Conservation (phyloP, 30 jellyfish, hydroid and myxozoan genomes). For the Turritopsis dohrnii region DNA sequence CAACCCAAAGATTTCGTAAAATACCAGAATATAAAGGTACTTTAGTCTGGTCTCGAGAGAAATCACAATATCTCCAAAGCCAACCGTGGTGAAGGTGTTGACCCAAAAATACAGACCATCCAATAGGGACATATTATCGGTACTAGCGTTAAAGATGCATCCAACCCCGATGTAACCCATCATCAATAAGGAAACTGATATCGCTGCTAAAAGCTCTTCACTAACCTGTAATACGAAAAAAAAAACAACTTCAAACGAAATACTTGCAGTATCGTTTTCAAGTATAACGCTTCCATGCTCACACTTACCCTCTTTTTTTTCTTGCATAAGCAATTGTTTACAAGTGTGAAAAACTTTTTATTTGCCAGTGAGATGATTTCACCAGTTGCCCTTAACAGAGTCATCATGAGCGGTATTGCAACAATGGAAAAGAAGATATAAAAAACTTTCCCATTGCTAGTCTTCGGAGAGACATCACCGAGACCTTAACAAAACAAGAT, state of each 20-base stretch:
- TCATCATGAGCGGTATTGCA: constrained; percentile 43
- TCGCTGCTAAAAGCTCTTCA: constrained; percentile 20
- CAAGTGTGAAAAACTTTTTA: neutral
- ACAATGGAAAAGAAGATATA: constrained; percentile 20
- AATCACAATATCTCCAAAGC: constrained; percentile 23
- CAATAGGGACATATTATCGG: neutral
- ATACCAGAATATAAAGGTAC: neutral
- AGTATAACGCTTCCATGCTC: too few relatives aligned
- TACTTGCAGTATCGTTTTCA: neutral
- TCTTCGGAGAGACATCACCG: constrained; percentile 39
- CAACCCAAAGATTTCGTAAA: constrained; percentile 15
- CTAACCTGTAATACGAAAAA: constrained; percentile 1
- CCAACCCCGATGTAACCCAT: constrained; percentile 8
- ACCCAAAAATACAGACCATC: constrained; percentile 24
- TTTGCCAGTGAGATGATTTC: constrained; percentile 11
- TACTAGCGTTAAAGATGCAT: neutral
- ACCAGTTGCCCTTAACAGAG: constrained; percentile 21
- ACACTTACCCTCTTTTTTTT: neutral
- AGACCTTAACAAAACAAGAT: constrained; percentile 13
- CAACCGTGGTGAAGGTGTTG: constrained; percentile 26
- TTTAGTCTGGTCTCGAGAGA: neutral
- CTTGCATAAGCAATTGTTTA: constrained; percentile 35
- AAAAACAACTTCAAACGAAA: neutral
- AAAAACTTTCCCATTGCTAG: constrained; percentile 31
- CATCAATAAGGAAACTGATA: constrained; percentile 3